Percentiles rank a stretch among this genome's conserved stretches.
Conservation (phyloP, 30 jellyfish, hydroid and myxozoan species). For the Haliclystus octoradiatus region DNA sequence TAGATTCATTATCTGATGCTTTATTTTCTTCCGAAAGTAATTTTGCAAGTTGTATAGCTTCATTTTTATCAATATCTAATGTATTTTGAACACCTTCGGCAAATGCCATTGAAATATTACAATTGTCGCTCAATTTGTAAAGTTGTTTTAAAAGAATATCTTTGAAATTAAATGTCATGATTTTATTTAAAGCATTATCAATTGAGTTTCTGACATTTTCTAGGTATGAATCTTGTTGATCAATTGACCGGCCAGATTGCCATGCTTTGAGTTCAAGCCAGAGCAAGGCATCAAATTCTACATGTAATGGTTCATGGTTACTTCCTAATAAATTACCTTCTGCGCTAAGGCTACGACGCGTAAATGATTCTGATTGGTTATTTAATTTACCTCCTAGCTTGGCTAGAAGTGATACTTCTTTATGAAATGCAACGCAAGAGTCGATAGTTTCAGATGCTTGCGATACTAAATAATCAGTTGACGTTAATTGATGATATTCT, state of each 20-base stretch:
- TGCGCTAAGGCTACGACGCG: background rate
- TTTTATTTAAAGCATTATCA: constrained; percentile 38
- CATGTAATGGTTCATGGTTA: constrained; percentile 18
- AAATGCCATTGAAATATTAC: background rate
- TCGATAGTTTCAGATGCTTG: background rate
- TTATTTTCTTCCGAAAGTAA: background rate
- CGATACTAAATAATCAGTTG: background rate
- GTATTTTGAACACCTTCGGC: background rate
- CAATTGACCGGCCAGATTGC: constrained; percentile 43
- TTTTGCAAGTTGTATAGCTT: background rate
- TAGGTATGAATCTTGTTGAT: constrained; percentile 47
- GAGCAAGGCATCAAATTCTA: constrained; percentile 46
- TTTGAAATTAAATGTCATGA: constrained; percentile 26
- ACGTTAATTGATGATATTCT: background rate
- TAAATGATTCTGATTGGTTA: background rate
- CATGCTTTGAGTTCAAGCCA: constrained; percentile 86
- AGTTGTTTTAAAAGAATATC: background rate
- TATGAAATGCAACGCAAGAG: background rate
- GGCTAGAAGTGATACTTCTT: background rate
- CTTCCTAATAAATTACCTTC: background rate
- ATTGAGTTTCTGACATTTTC: constrained; percentile 35
- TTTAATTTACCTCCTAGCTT: background rate
- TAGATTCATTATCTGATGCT: background rate
- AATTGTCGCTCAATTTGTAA: background rate
- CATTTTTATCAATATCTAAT: background rate